These are phyloP conservation scores for Serilophus lunatus DNA, from an alignment of 2,113 vertebrate genomes.

Conservation along the genomic window DNA sequence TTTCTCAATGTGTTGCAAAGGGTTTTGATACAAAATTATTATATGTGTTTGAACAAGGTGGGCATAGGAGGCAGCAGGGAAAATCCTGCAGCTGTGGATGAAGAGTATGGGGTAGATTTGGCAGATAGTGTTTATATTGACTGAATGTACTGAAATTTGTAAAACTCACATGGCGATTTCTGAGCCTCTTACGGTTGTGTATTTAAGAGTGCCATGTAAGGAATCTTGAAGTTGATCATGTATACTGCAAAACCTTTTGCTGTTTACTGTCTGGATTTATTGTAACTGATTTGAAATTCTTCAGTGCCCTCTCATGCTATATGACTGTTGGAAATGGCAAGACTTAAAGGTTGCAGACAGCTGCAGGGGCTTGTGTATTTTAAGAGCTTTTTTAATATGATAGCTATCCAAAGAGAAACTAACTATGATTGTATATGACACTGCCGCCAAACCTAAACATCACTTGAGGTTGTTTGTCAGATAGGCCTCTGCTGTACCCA, in stretches of 20 bases:
- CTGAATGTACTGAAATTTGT: not conserved
- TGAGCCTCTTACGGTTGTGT: not conserved
- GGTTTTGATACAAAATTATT: not conserved
- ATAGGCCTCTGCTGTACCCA: not conserved
- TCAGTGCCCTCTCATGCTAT: not conserved
- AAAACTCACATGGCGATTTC: not conserved
- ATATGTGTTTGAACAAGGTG: not conserved
- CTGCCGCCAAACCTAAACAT: not conserved
- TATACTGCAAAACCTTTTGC: constrained; percentile 29
- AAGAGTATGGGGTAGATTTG: not conserved
- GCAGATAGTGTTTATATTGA: not conserved
- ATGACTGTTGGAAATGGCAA: constrained; percentile 26
- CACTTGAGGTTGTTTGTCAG: not conserved
- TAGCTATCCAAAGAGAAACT: not conserved
- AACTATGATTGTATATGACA: not conserved
- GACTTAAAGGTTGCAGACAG: constrained; percentile 45
- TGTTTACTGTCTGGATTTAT: constrained; percentile 27
- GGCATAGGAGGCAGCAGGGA: not conserved
- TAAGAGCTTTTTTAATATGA: not conserved
- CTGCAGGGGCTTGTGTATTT: not conserved
- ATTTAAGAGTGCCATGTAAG: not conserved
- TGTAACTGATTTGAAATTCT: constrained; percentile 39
- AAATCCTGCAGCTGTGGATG: not conserved
- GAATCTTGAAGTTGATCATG: not conserved
- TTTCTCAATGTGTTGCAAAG: not conserved